These are phyloP conservation scores for Rhopalosiphum nymphaeae DNA, from an alignment of 2,888 invertebrate genomes.

Conservation along the genomic window DNA sequence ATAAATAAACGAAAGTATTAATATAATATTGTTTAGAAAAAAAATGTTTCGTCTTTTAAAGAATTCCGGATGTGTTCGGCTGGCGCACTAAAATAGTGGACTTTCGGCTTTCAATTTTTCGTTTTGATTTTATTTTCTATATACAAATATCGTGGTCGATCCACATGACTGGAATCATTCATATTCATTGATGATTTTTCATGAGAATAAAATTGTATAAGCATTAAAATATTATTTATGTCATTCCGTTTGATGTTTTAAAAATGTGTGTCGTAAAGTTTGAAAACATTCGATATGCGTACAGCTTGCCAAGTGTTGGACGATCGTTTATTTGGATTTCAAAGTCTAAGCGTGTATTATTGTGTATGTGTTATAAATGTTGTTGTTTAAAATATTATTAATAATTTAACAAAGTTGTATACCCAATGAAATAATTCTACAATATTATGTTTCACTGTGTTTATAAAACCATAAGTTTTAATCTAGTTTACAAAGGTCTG, in stretches of 20 bases:
- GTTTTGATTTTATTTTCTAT: background rate
- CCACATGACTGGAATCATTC: background rate
- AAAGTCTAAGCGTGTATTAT: background rate
- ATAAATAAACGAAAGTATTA: background rate
- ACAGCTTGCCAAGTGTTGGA: background rate
- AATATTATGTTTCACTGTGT: background rate
- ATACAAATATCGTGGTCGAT: background rate
- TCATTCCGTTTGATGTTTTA: slow-evolving; percentile 5
- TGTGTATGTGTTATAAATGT: background rate
- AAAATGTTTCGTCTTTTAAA: background rate
- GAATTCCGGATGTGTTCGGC: background rate
- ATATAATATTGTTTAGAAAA: background rate
- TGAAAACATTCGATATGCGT: background rate
- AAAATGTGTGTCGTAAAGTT: slow-evolving; percentile 10
- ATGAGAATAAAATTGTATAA: background rate
- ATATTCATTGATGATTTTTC: background rate
- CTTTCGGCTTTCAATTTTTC: background rate
- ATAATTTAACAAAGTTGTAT: background rate
- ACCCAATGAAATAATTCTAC: background rate
- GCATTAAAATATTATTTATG: background rate
- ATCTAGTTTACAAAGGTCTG: slow-evolving; percentile 1
- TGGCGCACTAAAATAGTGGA: background rate
- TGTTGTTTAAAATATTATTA: slow-evolving; percentile 24
- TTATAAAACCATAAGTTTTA: background rate
- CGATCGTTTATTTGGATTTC: slow-evolving; percentile 1